A percentile compares a stretch with the other conserved stretches of the same genome.
Evolutionary conservation across 2,113 vertebrate species (phyloP).

Genomic region (Shinisaurus crocodilurus): DNA sequence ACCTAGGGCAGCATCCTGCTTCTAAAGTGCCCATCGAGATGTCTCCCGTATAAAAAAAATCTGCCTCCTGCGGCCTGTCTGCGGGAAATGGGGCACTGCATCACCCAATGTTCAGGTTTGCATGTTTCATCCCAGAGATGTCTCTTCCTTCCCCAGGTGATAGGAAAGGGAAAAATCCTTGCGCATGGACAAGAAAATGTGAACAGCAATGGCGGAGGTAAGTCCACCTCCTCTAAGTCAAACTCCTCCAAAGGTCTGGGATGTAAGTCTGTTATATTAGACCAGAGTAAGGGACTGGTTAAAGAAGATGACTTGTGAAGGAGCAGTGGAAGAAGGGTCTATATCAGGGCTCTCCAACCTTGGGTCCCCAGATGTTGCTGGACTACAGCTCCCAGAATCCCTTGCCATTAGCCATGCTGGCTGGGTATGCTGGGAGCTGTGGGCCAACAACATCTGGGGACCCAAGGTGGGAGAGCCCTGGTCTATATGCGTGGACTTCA

Average conservation of each 20-base stretch:
- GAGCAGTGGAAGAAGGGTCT: no score
- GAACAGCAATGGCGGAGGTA: background rate
- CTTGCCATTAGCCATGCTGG: no score
- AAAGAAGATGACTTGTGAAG: background rate
- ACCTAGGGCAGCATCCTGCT: no score
- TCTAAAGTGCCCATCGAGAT: background rate
- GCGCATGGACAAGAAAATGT: slow-evolving; percentile 10
- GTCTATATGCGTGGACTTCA: background rate
- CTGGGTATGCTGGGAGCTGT: no score
- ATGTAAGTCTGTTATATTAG: background rate
- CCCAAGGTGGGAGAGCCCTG: no score
- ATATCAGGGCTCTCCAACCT: no score
- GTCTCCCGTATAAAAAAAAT: accelerated
- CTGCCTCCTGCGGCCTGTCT: background rate
- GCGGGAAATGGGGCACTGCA: no score
- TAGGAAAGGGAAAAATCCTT: background rate
- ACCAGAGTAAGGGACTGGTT: no score
- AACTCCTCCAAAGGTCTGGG: background rate
- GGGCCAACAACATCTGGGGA: no score
- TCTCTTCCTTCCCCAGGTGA: background rate
- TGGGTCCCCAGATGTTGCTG: no score
- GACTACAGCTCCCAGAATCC: no score
- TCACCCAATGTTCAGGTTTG: background rate
- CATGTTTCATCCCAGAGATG: background rate
- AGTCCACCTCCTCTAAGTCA: background rate